A percentile compares a stretch with the other conserved stretches of the same genome.
Conservation (phyloP, 2,888 invertebrate genomes). For the Spialia ferax region DNA sequence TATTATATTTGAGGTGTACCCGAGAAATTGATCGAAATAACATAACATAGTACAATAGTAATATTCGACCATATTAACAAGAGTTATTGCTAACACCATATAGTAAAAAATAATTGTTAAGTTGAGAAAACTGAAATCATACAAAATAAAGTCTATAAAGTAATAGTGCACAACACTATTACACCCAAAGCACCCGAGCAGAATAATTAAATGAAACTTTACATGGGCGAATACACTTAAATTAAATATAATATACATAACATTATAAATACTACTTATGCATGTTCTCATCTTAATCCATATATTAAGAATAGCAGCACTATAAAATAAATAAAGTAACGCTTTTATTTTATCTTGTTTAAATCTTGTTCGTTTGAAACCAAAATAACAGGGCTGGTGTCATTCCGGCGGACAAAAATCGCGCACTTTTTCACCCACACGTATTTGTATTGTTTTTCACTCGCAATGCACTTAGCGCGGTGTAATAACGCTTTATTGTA, state of each 20-base stretch:
- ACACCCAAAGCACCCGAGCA: background rate
- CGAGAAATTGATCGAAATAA: too few species aligned
- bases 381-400: constrained; percentile 9
- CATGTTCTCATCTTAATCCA: background rate
- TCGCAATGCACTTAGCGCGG: background rate
- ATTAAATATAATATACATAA: background rate
- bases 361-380: constrained; percentile 9
- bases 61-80: too few species aligned
- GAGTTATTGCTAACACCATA: too few species aligned
- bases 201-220: background rate
- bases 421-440: constrained; percentile 12
- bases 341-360: constrained; percentile 12
- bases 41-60: too few species aligned
- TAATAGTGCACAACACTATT: too few species aligned
- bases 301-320: background rate
- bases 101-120: background rate
- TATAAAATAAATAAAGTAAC: background rate
- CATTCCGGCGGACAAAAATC: constrained; percentile 6
- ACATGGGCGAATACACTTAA: background rate
- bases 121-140: too few species aligned
- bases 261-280: background rate
- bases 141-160: too few species aligned
- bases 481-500: constrained; percentile 2
- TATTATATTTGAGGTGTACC: too few species aligned
- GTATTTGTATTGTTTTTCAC: constrained; percentile 1